phyloP scores from a whole-genome alignment of 2,797 vertebrate species.

The Onychomys torridus region DNA sequence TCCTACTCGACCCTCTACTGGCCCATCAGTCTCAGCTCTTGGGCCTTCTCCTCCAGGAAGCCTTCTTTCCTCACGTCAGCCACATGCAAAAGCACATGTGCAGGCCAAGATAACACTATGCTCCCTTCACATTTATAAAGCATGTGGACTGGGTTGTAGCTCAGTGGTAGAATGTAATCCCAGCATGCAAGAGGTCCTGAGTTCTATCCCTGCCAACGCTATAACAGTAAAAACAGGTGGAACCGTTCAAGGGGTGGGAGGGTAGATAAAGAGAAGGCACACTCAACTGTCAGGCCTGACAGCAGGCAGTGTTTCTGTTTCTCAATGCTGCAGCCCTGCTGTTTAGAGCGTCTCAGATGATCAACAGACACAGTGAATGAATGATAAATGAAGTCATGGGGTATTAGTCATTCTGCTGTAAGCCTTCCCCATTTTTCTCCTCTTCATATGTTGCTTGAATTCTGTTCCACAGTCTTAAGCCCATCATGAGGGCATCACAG shows the following conservation, averaged over 20 bases:
- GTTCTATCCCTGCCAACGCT: background rate
- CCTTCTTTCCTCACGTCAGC: background rate
- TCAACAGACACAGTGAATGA: background rate
- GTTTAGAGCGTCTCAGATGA: background rate
- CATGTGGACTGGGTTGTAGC: background rate
- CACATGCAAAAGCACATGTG: background rate
- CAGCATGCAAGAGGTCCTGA: background rate
- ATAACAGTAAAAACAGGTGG: background rate
- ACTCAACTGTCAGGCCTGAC: background rate
- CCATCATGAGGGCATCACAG: background rate
- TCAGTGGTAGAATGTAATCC: background rate
- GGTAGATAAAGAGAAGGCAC: background rate
- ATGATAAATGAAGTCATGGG: background rate
- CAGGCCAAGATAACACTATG: background rate
- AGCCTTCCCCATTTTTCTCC: slow-evolving; percentile 8
- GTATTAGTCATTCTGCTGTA: slow-evolving; percentile 21
- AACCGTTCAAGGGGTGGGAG: background rate
- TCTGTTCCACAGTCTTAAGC: background rate
- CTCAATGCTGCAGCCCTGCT: background rate
- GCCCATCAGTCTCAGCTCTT: background rate
- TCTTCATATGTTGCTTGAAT: background rate
- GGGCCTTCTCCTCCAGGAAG: slow-evolving; percentile 33
- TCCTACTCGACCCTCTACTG: background rate
- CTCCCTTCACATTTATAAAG: background rate
- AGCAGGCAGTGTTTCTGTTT: background rate